phyloP scores from a whole-genome alignment of 2,888 invertebrate species.

The Zygaena filipendulae region DNA sequence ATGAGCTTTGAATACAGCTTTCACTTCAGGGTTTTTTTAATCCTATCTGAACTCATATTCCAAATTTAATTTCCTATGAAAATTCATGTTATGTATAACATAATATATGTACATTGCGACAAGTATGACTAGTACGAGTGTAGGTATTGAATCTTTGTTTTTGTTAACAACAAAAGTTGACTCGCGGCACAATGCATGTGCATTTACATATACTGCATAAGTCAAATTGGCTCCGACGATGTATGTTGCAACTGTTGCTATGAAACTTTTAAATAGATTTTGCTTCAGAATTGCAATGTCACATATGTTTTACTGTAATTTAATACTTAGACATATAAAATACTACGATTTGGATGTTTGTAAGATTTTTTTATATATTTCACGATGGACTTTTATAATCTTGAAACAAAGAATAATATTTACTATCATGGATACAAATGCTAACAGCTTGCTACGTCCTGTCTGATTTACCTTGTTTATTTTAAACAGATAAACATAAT shows the following conservation, averaged over 20 bases:
- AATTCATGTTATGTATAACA: no score
- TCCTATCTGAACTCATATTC: conserved; percentile 4
- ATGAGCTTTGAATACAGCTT: not conserved
- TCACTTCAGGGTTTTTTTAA: not conserved
- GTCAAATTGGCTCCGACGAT: conserved; percentile 35
- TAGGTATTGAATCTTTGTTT: conserved; percentile 16
- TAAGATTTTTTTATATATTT: not conserved
- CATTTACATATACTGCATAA: conserved; percentile 54
- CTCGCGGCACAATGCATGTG: conserved; percentile 22
- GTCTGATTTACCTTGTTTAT: no score
- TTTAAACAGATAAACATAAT: no score
- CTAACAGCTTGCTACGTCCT: no score
- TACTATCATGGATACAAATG: no score
- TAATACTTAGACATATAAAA: no score
- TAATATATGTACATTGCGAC: conserved; percentile 4
- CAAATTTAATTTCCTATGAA: conserved; percentile 1
- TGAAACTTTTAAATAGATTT: conserved; percentile 34
- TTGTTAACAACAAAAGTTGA: conserved; percentile 17
- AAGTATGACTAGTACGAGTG: conserved; percentile 9
- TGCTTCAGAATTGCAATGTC: conserved; percentile 22
- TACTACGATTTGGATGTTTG: conserved; percentile 1
- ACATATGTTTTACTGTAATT: no score
- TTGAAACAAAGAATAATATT: no score
- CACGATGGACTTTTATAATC: no score
- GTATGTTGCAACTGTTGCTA: conserved; percentile 28